phyloP scores from a whole-genome alignment of 2,797 vertebrate species.

The Enteromius paludinosus region DNA sequence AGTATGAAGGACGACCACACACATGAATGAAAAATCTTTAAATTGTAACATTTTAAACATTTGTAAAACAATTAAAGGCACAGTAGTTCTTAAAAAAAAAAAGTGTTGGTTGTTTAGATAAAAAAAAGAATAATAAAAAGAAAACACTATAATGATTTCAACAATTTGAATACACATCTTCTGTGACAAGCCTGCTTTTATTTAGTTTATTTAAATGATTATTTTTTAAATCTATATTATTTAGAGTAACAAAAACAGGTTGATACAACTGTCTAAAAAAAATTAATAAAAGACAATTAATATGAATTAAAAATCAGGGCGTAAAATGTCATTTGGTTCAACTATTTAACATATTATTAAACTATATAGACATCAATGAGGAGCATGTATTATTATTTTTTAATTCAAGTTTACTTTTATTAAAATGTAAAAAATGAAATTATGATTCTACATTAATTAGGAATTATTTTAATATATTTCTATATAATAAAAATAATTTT shows the following conservation, averaged over 20 bases:
- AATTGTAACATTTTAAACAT: neutral
- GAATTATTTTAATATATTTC: too few relatives aligned
- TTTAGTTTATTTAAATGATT: too few relatives aligned
- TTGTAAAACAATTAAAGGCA: neutral
- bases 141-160: neutral
- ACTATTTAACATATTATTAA: neutral
- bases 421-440: too few relatives aligned
- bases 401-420: too few relatives aligned
- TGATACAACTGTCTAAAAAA: neutral
- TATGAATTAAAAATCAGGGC: neutral
- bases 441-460: too few relatives aligned
- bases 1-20: conserved; percentile 14
- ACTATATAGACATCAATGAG: neutral
- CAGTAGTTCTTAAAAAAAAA: neutral
- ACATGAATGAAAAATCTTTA: neutral
- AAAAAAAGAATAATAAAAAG: neutral
- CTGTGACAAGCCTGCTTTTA: neutral
- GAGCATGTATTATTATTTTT: neutral
- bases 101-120: neutral
- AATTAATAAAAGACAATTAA: neutral
- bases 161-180: too few relatives aligned
- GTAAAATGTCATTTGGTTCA: neutral
- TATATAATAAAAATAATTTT: too few relatives aligned
- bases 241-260: neutral
- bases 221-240: too few relatives aligned